Conservation (phyloP, 2,888 invertebrate species). For the Tetranychus piercei region DNA sequence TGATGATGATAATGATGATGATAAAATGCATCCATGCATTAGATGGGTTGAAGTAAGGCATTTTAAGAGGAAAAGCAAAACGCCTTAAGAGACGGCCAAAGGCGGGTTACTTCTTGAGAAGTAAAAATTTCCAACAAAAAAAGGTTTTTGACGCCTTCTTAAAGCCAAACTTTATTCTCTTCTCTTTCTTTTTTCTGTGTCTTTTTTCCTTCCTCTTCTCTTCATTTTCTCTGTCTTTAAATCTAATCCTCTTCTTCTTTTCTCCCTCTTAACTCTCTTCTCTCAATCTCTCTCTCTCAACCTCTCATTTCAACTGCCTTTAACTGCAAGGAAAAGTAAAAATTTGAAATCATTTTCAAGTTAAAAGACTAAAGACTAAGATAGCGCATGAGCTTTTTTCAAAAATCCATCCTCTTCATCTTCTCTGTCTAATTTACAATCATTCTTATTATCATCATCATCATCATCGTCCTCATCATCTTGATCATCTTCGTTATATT, state of each 20-base stretch:
- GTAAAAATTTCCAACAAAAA: background rate
- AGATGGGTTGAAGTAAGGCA: background rate
- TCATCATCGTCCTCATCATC: background rate
- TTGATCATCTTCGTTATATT: background rate
- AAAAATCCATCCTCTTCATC: background rate
- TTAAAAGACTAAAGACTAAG: background rate
- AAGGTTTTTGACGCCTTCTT: background rate
- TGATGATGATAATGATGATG: background rate
- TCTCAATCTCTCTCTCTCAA: background rate
- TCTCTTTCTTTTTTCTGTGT: background rate
- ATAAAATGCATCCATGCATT: background rate
- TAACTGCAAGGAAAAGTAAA: too few relatives aligned
- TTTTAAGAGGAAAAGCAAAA: background rate
- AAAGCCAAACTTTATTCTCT: background rate
- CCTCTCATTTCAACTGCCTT: too few relatives aligned
- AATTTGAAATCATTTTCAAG: too few relatives aligned
- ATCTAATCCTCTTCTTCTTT: background rate
- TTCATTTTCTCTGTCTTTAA: too few relatives aligned
- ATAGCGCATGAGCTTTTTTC: background rate
- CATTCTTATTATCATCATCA: background rate
- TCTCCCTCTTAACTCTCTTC: background rate
- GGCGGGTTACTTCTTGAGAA: background rate
- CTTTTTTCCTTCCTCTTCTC: background rate
- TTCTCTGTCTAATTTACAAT: background rate
- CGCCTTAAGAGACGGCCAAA: background rate